Evolutionary conservation across 2,797 vertebrate genomes (phyloP).

Genomic region (Peromyscus nudipes): DNA sequence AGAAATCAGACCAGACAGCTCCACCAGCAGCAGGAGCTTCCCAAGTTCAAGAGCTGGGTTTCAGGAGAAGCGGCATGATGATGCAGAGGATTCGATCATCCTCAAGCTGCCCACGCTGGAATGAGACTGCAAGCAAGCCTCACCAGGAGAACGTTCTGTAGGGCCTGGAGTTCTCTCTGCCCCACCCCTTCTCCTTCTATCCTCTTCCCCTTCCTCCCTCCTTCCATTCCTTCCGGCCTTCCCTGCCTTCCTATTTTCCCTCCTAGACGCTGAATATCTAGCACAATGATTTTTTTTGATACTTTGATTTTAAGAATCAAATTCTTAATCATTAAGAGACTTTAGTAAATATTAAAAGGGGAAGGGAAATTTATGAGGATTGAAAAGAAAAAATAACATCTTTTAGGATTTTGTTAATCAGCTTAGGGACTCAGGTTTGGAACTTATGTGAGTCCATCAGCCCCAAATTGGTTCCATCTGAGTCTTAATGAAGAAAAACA

Average conservation of each 20-base stretch:
- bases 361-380: background rate
- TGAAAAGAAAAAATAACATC: background rate
- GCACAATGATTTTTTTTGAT: background rate
- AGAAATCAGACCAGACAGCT: slow-evolving; percentile 85
- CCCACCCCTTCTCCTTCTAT: no score
- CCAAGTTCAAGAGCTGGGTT: slow-evolving; percentile 87
- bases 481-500: background rate
- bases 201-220: background rate
- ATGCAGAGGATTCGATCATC: slow-evolving; percentile 84
- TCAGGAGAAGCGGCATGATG: slow-evolving; percentile 89
- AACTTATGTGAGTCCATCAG: background rate
- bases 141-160: no score
- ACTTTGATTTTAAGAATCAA: slow-evolving; percentile 17
- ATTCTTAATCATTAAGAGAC: background rate
- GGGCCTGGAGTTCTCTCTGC: background rate
- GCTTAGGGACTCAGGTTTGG: background rate
- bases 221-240: background rate
- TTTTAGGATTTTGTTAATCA: background rate
- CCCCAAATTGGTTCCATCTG: background rate
- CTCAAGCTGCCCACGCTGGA: background rate
- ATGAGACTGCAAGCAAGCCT: background rate
- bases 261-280: background rate
- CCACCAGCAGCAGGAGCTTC: slow-evolving; percentile 88
- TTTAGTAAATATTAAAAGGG: background rate
- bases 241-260: background rate